Base-by-base conservation (phyloP, 2,797 vertebrate genomes). In the Mus spretus region DNA sequence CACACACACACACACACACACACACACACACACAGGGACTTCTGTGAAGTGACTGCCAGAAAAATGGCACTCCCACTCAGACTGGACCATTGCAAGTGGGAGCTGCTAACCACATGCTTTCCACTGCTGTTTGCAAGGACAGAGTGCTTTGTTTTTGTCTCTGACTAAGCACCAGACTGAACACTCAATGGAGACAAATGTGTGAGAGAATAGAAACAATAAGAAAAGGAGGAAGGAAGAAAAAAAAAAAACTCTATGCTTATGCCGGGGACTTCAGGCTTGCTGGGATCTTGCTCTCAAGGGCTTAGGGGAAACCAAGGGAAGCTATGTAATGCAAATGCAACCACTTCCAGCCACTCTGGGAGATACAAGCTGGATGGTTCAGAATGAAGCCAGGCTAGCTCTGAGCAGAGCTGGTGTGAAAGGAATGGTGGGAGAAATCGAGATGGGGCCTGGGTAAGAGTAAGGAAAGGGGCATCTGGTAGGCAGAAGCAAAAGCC, bases 11-110 rank as follows among this genome's bases (percentile, higher is more conserved):
- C 98, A 28, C 65, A 2, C 65, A 34, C 65, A 34, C 98, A 98
- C 93, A 86, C 28, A 20, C 15, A 26, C 57, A 91, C 97, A 97
- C 97, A 98, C 92, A 98, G 98, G 95, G 86, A 94, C 98, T 98
- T 98, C 98, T 98, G 93, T 98, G 98, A 98, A 98, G 98, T 80
- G 94, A 80, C 97, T 98, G 99, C 98, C 99, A 99, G 98, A 98
- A 98, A 98, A 99, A 98, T 28, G 97, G 97, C 97, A 97, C 98
- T 98, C 98, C 98, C 98, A 98, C 98, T 98, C 98, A 95, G 97
- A 97, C 97, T 47, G 95, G 98, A 98, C 98, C 98, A 98, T 80
- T 91, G 97, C 98, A 92, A 98, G 98, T 97, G 97, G 97, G 94
- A 85, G 98, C 98, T 98, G 98, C 96, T 97, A 98, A 97, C 97